These are phyloP conservation scores for Pelodiscus sinensis DNA, from an alignment of 2,113 vertebrate species.

Conservation along the genomic window DNA sequence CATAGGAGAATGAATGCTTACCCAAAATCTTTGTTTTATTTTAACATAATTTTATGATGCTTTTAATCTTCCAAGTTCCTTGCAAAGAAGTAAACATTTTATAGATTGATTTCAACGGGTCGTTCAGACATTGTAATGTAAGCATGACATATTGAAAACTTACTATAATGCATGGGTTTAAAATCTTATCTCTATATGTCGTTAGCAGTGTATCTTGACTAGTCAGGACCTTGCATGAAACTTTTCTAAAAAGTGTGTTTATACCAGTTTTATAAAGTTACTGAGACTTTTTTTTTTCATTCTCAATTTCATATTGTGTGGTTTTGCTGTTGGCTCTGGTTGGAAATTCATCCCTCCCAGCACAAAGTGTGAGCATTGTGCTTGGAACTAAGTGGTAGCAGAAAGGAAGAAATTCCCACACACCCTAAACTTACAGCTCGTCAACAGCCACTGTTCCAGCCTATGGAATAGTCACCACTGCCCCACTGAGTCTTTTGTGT, in stretches of 20 bases:
- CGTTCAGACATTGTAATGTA: not conserved
- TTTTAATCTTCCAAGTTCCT: accelerated
- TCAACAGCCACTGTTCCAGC: not conserved
- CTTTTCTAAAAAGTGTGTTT: not conserved
- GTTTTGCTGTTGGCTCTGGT: not conserved
- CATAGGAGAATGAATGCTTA: accelerated
- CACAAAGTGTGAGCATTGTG: not conserved
- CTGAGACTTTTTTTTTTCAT: not conserved
- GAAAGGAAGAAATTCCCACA: not conserved
- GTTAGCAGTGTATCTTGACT: not conserved
- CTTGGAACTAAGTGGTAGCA: not conserved
- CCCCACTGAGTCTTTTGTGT: not conserved
- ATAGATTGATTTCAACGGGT: not conserved
- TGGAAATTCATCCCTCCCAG: not conserved
- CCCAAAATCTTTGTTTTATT: accelerated
- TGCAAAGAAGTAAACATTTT: not conserved
- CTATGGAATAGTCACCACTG: not conserved
- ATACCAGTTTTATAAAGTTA: not conserved
- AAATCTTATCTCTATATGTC: not conserved
- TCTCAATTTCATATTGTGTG: not conserved
- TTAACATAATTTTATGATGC: accelerated
- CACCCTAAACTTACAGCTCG: not conserved
- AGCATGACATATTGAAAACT: not conserved
- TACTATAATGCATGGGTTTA: not conserved
- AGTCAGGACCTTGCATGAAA: not conserved